Conservation (phyloP, 2,797 vertebrate species). For the Micromesistius poutassou region DNA sequence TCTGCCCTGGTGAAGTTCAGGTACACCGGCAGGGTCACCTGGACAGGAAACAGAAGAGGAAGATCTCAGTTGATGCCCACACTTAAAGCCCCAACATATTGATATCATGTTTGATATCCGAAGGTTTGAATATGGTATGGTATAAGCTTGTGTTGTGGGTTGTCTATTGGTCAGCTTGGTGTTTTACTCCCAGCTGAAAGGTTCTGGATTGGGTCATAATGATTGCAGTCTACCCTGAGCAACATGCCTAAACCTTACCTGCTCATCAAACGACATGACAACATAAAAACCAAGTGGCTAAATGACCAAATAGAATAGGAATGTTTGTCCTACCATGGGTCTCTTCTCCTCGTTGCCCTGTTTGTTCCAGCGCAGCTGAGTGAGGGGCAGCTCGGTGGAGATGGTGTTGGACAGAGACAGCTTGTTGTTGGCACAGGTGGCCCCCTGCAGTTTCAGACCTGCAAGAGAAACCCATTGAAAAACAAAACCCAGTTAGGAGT, state of each 20-base stretch:
- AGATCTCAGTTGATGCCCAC: neutral
- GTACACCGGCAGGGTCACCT: slow-evolving; percentile 98
- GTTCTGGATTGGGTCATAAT: neutral
- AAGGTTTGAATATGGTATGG: neutral
- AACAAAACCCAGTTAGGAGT: slow-evolving; percentile 18
- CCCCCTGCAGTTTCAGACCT: slow-evolving; percentile 94
- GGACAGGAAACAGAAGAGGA: neutral
- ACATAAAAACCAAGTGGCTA: neutral
- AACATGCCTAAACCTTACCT: neutral
- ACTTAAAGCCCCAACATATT: neutral
- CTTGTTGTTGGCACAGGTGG: slow-evolving; percentile 92
- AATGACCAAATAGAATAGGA: neutral
- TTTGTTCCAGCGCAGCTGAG: slow-evolving; percentile 94
- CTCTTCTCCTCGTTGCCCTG: slow-evolving; percentile 85
- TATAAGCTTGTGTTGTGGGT: neutral
- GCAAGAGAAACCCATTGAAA: neutral
- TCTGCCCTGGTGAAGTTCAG: slow-evolving; percentile 97
- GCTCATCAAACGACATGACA: neutral
- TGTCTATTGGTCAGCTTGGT: neutral
- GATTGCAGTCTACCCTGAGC: neutral
- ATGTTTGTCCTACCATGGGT: slow-evolving; percentile 74
- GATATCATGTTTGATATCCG: neutral
- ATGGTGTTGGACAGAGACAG: slow-evolving; percentile 89
- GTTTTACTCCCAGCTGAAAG: neutral
- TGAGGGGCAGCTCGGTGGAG: slow-evolving; percentile 91